These are phyloP conservation scores for Magallana angulata DNA, from an alignment of 1,140 invertebrate genomes.

Conservation along the genomic window DNA sequence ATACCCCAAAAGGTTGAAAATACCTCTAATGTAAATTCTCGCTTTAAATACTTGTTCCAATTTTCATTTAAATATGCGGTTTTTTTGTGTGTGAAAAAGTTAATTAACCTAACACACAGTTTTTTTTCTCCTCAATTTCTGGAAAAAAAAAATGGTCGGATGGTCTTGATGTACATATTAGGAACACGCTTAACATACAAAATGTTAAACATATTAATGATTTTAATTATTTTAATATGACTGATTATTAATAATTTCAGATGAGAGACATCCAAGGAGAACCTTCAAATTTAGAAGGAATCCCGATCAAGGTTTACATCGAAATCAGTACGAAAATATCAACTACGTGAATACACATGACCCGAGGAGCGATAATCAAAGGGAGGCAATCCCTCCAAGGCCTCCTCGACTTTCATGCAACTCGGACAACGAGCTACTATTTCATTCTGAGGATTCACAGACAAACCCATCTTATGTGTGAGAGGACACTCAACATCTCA, in stretches of 20 bases:
- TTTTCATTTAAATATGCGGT: no score
- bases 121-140: no score
- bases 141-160: no score
- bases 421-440: neutral
- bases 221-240: neutral
- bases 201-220: no score
- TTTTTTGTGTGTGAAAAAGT: no score
- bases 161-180: no score
- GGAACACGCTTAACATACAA: no score
- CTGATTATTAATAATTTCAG: neutral
- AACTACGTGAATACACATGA: constrained; percentile 15
- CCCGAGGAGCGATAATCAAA: neutral
- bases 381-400: neutral
- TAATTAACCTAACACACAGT: no score
- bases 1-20: no score
- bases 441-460: neutral
- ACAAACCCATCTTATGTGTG: constrained; percentile 18
- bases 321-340: constrained; percentile 28
- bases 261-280: neutral
- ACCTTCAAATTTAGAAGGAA: neutral
- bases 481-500: neutral
- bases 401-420: neutral
- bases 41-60: no score
- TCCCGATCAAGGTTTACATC: neutral
- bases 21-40: no score